Evolutionary conservation across 2,797 vertebrate species (phyloP), one percentile per base, ranked within the genome.

Genomic region (Sorex maritimensis): DNA sequence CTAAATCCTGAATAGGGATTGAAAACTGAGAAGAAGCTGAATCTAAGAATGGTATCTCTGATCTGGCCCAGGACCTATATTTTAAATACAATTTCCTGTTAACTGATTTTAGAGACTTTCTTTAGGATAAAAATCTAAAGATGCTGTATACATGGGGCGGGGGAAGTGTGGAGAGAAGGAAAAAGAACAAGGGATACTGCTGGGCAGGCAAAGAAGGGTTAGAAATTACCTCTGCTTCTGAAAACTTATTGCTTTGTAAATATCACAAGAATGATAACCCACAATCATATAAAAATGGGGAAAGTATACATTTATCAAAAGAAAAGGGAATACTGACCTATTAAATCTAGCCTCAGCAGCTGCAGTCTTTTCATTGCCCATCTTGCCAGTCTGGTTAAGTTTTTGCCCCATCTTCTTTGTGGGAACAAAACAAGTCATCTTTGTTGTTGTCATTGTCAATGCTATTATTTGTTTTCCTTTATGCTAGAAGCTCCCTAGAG

Each of bases 341-440:
- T 44, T 46, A 46, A 34, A 23, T 34, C 13, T 58, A 44, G 17
- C n/a, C 69, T 23, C 90, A 67, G 26, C 26, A 26, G 65, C 65
- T 67, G 65, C 28, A 19, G 34, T 69, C 14, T 83, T 74, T 77
- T 10, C 6, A 15, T 41, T 19, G 1, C 61, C 38, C 23, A 9
- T 49, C 19, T 19, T 24, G n/a, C 7, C 61, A 26, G 26, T 11
- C 12, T 44, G 10, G 9, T 34, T 52, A 28, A 41, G 46, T 28
- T 80, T 86, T 55, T 65, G 5, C 21, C 38, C 26, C 2, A 10
- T 67, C 23, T 73, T 44, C 7, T 55, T 65, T 73, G 15, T 69
- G 41, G 24, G 90, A 34, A 23, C 73, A 41, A 93, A 67, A 24
- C 87, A 69, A 30, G 73, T 92, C 46, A 73, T 49, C 14, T 83